phyloP scores from a whole-genome alignment of 2,888 invertebrate genomes.

The Agriopis marginaria region DNA sequence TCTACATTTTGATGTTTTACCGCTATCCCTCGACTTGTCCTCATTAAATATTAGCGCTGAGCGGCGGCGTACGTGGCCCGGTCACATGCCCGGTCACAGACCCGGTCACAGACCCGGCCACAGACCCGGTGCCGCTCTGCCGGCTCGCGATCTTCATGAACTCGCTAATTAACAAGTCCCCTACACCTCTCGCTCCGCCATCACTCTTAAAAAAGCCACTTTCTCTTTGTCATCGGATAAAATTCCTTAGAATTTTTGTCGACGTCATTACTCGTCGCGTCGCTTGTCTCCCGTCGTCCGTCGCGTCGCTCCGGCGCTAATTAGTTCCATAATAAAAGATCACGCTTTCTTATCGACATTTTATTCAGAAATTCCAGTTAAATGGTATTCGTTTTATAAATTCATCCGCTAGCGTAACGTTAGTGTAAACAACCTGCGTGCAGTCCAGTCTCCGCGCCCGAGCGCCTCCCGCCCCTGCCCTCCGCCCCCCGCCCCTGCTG shows the following conservation, averaged over 20 bases:
- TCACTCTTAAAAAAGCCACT: slow-evolving; percentile 46
- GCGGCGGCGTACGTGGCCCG: neutral
- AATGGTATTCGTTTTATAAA: slow-evolving; percentile 75
- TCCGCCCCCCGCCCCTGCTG: neutral
- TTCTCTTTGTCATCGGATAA: slow-evolving; percentile 56
- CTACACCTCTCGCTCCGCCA: slow-evolving; percentile 32
- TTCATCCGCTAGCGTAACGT: slow-evolving; percentile 74
- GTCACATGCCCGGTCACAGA: neutral
- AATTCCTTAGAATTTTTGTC: slow-evolving; percentile 45
- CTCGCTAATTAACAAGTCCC: slow-evolving; percentile 44
- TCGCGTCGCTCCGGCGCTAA: slow-evolving; percentile 29
- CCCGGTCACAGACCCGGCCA: too few species aligned
- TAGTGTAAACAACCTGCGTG: slow-evolving; percentile 74
- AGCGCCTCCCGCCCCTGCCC: neutral
- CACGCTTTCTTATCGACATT: slow-evolving; percentile 56
- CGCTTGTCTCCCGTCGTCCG: slow-evolving; percentile 1
- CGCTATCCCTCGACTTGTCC: slow-evolving; percentile 1
- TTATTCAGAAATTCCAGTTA: slow-evolving; percentile 80
- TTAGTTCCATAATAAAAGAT: slow-evolving; percentile 53
- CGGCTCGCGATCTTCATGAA: slow-evolving; percentile 19
- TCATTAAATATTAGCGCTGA: slow-evolving; percentile 19
- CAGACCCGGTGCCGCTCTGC: neutral
- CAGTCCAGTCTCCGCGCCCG: slow-evolving; percentile 64
- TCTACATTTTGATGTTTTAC: slow-evolving; percentile 21
- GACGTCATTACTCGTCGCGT: slow-evolving; percentile 24